Percentiles rank a stretch among this genome's conserved stretches.
These are phyloP conservation scores for Aspidiotus rigidus DNA, from an alignment of 2,888 invertebrate genomes.

Conservation along the genomic window DNA sequence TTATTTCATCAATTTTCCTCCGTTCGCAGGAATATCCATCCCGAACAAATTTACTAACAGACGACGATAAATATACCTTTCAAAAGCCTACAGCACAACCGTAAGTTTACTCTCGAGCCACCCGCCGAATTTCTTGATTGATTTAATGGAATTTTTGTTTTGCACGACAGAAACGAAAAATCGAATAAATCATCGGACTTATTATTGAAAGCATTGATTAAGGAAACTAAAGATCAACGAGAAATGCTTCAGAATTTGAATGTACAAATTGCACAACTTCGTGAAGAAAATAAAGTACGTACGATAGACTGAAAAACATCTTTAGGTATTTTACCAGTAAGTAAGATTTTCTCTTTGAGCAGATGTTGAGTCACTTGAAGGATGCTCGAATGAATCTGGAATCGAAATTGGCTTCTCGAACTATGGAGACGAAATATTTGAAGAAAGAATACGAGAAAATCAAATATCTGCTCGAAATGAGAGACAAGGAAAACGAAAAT, in stretches of 20 bases:
- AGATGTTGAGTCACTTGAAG: slow-evolving; percentile 20
- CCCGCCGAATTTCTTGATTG: not conserved
- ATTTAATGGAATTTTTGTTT: not conserved
- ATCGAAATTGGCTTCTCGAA: slow-evolving; percentile 11
- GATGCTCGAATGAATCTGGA: slow-evolving; percentile 18
- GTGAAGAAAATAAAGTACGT: slow-evolving; percentile 26
- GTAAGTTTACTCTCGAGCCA: not conserved
- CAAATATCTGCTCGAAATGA: slow-evolving; percentile 11
- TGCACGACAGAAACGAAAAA: not conserved
- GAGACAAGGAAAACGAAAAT: slow-evolving; percentile 20
- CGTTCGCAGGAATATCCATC: not conserved
- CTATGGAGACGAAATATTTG: slow-evolving; percentile 12
- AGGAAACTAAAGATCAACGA: slow-evolving; percentile 18
- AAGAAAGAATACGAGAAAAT: slow-evolving; percentile 20
- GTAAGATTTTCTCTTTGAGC: not conserved
- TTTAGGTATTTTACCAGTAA: not conserved
- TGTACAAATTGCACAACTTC: slow-evolving; percentile 5
- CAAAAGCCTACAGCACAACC: not conserved
- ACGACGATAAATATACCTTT: slow-evolving; percentile 1
- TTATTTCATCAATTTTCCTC: not conserved
- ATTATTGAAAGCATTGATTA: slow-evolving; percentile 14
- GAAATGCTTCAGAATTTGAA: slow-evolving; percentile 17
- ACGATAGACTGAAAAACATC: not conserved
- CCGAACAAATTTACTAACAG: not conserved
- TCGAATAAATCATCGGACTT: not conserved